Evolutionary conservation across 1,140 invertebrate genomes (phyloP), one percentile per base, ranked within the genome.

Genomic region (Cotesia vestalis): DNA sequence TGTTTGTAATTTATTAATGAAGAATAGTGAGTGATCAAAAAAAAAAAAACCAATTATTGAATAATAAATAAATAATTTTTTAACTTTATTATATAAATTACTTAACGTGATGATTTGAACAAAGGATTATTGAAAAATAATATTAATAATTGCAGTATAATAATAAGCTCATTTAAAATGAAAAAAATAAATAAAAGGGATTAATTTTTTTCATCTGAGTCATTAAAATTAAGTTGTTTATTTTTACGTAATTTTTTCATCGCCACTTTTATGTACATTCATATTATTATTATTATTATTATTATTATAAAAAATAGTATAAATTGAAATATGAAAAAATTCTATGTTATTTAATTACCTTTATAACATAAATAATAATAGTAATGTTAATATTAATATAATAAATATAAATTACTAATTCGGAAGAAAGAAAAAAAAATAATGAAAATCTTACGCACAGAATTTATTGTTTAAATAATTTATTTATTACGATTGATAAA

Each of bases 171-270:
- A 46, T 46, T 46, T 9, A 46, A 12, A 12, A 57, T 4, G n/a
- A n/a, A 20, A 17, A 57, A 57, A 57, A 57, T 17, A 14, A 57
- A 57, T 17, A n/a, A 57, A 57, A 17, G 9, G 8, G n/a, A 20
- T 57, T 6, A 20, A 20, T 20, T 57, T 20, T 57, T 57, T 20
- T 57, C 53, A 69, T 46, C 67, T 40, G 55, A 69, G 67, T 69
- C 67, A 61, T 69, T 69, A 61, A 69, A 69, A 53, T 59, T 68
- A 59, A 68, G 66, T 68, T 59, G 66, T 14, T 36, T 53, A 38
- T 59, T 64, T 57, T 68, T 68, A 2, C 9, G 6, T 8, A 38
- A 20, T 51, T 20, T 35, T 51, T 69, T 59, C 34, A 40, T 46
- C 40, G 40, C 40, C 40, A 57, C 20, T 60, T 55, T 68, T 68